These are phyloP conservation scores for Melieria omissa DNA, from an alignment of 2,888 invertebrate species.

Conservation along the genomic window DNA sequence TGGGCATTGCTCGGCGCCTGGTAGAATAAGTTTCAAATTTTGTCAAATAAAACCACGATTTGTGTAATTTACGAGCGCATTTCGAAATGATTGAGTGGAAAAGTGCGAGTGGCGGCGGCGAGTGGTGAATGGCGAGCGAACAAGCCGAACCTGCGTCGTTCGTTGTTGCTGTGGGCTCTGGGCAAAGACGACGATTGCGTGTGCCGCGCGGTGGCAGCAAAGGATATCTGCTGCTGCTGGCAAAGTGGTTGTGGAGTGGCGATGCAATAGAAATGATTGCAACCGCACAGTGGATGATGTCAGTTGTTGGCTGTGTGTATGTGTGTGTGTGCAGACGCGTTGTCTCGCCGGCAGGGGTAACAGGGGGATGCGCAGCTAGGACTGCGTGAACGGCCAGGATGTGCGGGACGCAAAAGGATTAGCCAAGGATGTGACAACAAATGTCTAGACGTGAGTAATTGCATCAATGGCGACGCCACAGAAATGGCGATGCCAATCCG, in stretches of 20 bases:
- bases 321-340: not conserved
- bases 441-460: conserved; percentile 30
- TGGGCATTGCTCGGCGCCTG: conserved; percentile 57
- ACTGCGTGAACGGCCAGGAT: conserved; percentile 7
- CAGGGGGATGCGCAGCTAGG: conserved; percentile 6
- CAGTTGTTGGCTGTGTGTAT: not conserved
- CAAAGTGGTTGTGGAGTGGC: not conserved
- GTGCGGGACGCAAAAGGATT: conserved; percentile 18
- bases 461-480: conserved; percentile 21
- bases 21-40: conserved; percentile 67
- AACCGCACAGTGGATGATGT: not conserved
- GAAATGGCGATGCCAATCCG: not conserved
- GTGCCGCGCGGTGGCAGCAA: not conserved
- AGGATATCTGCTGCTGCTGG: not conserved
- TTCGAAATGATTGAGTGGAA: conserved; percentile 51
- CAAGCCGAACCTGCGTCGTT: not conserved
- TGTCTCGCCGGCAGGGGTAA: not conserved
- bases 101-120: too few relatives aligned
- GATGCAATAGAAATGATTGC: conserved; percentile 3
- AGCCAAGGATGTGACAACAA: conserved; percentile 17
- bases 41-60: conserved; percentile 67
- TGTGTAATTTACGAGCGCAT: conserved; percentile 62
- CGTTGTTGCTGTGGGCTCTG: conserved; percentile 4
- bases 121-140: not conserved
- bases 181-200: not conserved